Conservation (phyloP, 2,888 invertebrate species). For the Monoplex corrugatus region DNA sequence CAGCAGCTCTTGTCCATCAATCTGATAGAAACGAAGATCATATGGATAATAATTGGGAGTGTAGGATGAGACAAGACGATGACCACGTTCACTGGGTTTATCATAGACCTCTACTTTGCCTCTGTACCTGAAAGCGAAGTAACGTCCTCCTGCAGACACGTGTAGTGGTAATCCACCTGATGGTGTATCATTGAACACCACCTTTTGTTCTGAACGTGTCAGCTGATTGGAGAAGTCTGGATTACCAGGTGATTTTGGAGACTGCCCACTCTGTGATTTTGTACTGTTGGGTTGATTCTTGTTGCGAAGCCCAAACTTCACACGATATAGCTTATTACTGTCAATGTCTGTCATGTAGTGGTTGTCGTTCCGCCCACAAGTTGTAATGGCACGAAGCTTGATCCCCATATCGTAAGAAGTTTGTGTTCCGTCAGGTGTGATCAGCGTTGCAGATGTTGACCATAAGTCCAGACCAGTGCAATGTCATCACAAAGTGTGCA, state of each 20-base stretch:
- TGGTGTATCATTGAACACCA: background rate
- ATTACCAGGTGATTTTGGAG: background rate
- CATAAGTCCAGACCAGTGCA: background rate
- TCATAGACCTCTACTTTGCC: background rate
- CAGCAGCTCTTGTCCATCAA: slow-evolving; percentile 34
- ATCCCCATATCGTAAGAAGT: background rate
- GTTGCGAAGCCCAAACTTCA: background rate
- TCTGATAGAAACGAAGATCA: slow-evolving; percentile 4
- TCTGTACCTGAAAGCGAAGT: background rate
- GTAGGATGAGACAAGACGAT: background rate
- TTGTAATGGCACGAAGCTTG: background rate
- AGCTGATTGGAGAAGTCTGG: background rate
- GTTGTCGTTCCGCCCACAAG: background rate
- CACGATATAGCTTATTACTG: background rate
- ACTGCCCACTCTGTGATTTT: background rate
- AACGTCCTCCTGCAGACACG: background rate
- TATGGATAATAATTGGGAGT: background rate
- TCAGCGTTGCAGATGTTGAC: background rate
- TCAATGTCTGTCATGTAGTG: background rate
- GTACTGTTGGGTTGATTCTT: background rate
- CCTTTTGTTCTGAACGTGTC: background rate
- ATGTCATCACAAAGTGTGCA: background rate
- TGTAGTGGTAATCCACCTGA: background rate
- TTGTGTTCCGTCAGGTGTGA: background rate
- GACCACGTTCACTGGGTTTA: background rate